phyloP scores from a whole-genome alignment of 2,888 invertebrate genomes.

The Ophion ellenae region DNA sequence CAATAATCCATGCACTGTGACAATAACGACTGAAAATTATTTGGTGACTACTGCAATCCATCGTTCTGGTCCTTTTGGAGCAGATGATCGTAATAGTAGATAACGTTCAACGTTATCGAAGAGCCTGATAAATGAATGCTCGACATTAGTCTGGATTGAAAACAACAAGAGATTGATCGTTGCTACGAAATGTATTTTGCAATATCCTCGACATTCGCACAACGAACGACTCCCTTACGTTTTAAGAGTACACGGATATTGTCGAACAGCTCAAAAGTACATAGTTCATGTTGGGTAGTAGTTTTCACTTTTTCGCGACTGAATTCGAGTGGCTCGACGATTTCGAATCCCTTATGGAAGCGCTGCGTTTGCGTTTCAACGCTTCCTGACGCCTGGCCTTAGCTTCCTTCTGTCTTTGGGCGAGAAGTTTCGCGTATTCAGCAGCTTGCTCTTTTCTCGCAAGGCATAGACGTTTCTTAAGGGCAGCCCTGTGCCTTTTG shows the following conservation, averaged over 20 bases:
- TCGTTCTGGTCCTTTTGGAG: too few species aligned
- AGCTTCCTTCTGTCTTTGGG: conserved; percentile 89
- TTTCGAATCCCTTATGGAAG: conserved; percentile 94
- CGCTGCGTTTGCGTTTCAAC: conserved; percentile 92
- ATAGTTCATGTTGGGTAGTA: not conserved
- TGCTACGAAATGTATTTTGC: too few species aligned
- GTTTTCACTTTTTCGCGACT: conserved; percentile 3
- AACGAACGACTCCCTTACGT: not conserved
- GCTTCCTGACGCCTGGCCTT: conserved; percentile 91
- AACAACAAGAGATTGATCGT: too few species aligned
- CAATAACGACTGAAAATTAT: too few species aligned
- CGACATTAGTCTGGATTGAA: too few species aligned
- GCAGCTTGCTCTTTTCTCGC: conserved; percentile 89
- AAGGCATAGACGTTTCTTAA: conserved; percentile 88
- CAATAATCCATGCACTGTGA: too few species aligned
- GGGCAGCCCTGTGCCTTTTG: conserved; percentile 88
- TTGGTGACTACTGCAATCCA: too few species aligned
- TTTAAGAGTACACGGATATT: not conserved
- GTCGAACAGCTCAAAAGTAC: conserved; percentile 10
- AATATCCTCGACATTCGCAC: too few species aligned
- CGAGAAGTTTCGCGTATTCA: conserved; percentile 90
- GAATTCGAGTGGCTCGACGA: conserved; percentile 88
- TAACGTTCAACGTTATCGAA: too few species aligned
- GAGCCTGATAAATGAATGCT: too few species aligned
- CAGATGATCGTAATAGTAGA: too few species aligned